A percentile compares a stretch with the other conserved stretches of the same genome.
These are phyloP conservation scores for Meandrusa payeni DNA, from an alignment of 2,888 invertebrate species.

Conservation along the genomic window DNA sequence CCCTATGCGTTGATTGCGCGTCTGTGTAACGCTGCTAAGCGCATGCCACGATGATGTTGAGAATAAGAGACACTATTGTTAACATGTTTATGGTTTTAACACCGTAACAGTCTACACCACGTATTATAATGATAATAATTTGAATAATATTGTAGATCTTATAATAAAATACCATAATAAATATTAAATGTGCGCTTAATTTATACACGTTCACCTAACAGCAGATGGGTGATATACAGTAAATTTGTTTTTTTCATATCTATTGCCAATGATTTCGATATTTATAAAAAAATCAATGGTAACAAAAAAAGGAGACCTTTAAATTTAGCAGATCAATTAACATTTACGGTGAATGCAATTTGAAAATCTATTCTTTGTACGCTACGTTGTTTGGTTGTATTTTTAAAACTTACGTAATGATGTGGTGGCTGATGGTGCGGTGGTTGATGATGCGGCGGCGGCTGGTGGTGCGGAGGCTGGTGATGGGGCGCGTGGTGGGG, in stretches of 20 bases:
- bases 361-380: no score
- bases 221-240: no score
- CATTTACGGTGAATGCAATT: no score
- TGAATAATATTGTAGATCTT: background rate
- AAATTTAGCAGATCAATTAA: no score
- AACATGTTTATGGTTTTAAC: conserved; percentile 10
- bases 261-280: no score
- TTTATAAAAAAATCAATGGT: no score
- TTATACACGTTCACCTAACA: no score
- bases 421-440: conserved; percentile 81
- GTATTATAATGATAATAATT: conserved; percentile 1
- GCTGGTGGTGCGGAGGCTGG: conserved; percentile 86
- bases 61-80: conserved; percentile 8
- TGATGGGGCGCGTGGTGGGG: conserved; percentile 78
- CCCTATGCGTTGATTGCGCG: conserved; percentile 2
- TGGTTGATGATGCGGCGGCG: conserved; percentile 88
- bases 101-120: conserved; percentile 1
- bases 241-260: no score
- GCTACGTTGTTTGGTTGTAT: background rate
- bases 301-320: no score
- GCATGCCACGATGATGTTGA: conserved; percentile 15
- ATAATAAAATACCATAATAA: no score
- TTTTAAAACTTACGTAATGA: conserved; percentile 83
- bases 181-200: no score
- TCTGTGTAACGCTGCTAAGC: conserved; percentile 28